Base-by-base conservation (phyloP, 2,113 vertebrate genomes). In the Thomomys bottae region DNA sequence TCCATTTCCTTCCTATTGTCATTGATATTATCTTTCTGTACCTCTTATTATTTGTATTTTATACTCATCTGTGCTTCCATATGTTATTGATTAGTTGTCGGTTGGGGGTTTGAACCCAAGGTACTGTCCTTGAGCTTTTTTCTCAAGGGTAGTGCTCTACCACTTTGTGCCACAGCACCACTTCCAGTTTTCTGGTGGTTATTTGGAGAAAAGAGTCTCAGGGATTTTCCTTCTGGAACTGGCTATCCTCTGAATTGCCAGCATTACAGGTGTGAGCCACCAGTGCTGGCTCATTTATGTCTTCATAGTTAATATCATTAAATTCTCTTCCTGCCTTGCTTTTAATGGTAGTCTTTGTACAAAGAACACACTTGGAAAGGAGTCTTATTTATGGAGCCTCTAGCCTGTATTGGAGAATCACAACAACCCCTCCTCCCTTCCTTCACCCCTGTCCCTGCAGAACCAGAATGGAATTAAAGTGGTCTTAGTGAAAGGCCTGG, bases 1-100 rank as follows among this genome's bases (percentile, higher is more conserved):
- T n/a, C n/a, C n/a, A n/a, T n/a, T n/a, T n/a, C n/a, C n/a, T 63
- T 23, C 75, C 70, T 89, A 71, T 63, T 87, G 78, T 63, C 79
- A 12, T 78, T 83, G 24, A 9, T 63, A 18, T 87, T 24, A 75
- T 17, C 57, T 73, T 87, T 79, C 72, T 79, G 40, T 11, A 23
- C 49, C 59, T 78, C 54, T 92, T 59, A 28, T 61, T 61, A 61
- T 61, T 61, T 61, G 6, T 61, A 61, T 61, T 61, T 61, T 4
- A 24, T 82, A 88, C 54, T 82, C 17, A 42, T 81, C 49, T 76
- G 1, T 85, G 30, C 21, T 88, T 34, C 17, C 57, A 8, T 77
- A 57, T 34, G 1, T 26, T 24, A 61, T 59, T 59, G 17, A 54
- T 54, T 54, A 17, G 18, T 54, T 54, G 49, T 54, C 18, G 49